Conservation (phyloP, 2,113 vertebrate species). For the Thamnophis sirtalis region DNA sequence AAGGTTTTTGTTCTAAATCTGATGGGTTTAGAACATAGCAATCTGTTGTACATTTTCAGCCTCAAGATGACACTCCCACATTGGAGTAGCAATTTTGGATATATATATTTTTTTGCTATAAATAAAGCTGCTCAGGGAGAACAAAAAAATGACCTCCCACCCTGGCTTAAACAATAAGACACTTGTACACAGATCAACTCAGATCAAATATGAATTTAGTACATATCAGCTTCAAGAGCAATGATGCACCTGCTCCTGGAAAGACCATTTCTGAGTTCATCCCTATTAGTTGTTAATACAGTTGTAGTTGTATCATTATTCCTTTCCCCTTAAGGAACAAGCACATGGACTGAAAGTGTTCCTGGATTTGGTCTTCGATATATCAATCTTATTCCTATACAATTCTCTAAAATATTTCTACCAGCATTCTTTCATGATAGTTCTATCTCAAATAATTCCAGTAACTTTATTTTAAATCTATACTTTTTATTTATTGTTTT, state of each 20-base stretch:
- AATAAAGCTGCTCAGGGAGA: not conserved
- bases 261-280: not conserved
- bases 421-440: not conserved
- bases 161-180: not conserved
- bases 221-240: too few species aligned
- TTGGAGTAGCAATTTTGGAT: slow-evolving; percentile 20
- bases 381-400: not conserved
- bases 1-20: slow-evolving; percentile 33
- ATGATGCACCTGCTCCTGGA: too few species aligned
- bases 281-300: not conserved
- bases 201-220: too few species aligned
- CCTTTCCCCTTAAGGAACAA: not conserved
- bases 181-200: not conserved
- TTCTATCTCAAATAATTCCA: not conserved
- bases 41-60: slow-evolving; percentile 23
- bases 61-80: not conserved
- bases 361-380: not conserved
- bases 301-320: not conserved
- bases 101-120: not conserved
- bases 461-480: not conserved
- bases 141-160: not conserved
- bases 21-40: slow-evolving; percentile 17
- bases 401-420: not conserved
- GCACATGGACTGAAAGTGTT: not conserved
- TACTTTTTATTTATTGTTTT: not conserved